Conservation (phyloP, 2,888 invertebrate species). For the Dromius quadrimaculatus region DNA sequence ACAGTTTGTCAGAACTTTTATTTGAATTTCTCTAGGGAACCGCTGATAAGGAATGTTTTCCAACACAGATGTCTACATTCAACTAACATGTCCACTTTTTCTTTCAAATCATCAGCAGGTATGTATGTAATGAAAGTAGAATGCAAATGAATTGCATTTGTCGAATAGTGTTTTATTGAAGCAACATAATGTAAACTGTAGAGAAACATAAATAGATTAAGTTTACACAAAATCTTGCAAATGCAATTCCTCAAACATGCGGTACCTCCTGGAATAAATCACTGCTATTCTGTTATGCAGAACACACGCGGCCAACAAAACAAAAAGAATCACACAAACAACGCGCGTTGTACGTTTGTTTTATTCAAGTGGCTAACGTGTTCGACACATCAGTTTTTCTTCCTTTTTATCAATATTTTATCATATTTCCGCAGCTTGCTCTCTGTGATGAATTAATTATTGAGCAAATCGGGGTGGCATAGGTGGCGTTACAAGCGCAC, state of each 20-base stretch:
- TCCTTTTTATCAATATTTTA: constrained; percentile 40
- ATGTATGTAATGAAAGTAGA: too few species aligned
- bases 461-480: neutral
- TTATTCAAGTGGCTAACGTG: constrained; percentile 25
- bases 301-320: constrained; percentile 20
- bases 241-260: constrained; percentile 26
- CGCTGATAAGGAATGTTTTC: too few species aligned
- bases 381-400: constrained; percentile 39
- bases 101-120: too few species aligned
- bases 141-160: too few species aligned
- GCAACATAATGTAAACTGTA: constrained; percentile 8
- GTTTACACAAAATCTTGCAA: constrained; percentile 34
- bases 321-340: constrained; percentile 23
- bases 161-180: too few species aligned
- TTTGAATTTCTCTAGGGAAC: too few species aligned
- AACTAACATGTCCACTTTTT: too few species aligned
- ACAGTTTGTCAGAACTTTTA: too few species aligned
- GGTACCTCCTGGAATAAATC: constrained; percentile 23
- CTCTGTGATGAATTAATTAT: constrained; percentile 38
- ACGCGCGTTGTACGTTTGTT: constrained; percentile 20
- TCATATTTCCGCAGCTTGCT: constrained; percentile 29
- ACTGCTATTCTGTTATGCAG: constrained; percentile 13
- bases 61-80: too few species aligned
- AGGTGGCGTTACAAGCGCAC: too few species aligned
- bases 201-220: constrained; percentile 16